Base-by-base conservation (phyloP, 1,140 invertebrate species). In the Phymastichus coffea region DNA sequence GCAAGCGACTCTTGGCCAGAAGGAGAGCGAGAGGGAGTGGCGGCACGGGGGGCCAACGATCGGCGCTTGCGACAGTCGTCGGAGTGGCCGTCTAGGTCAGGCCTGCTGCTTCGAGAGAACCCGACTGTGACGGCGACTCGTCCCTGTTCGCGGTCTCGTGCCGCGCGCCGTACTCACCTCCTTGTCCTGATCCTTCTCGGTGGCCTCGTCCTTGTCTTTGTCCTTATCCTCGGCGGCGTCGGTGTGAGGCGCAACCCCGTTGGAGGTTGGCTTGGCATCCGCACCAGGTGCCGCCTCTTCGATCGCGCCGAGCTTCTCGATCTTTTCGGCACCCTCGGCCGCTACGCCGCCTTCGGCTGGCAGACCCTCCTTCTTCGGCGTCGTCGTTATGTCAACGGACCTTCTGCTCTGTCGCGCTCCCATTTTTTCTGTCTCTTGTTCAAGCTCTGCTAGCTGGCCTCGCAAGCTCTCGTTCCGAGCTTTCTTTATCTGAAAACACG, bases 371-470 rank as follows among this genome's bases (percentile, higher is more conserved):
- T 89, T 90, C 73, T 90, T 89, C 70, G 88, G 87, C 67, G 88
- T 88, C 72, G 88, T 90, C 65, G 87, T 88, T 77, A 92, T 91
- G 72, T 92, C 89, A 71, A 91, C 88, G 66, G 89, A 91, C 80
- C 89, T 86, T 79, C 89, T 92, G 78, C 89, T 91, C 80, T 91
- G 89, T 82, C 86, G 86, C 76, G 86, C 88, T 80, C 90, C 90
- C 89, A 92, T 91, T 73, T 77, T 82, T n/a, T 59, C 66, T 61
- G 47, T 67, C 33, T 59, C 23, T 62, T 14, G 40, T 62, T 55
- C 8, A 51, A 51, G 23, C 26, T 51, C 46, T 30, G 46, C 22
- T 12, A 44, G 43, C 25, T 54, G 10, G 20, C 12, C 38, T 41
- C 23, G 25, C 4, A 12, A 10, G 22, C 48, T 58, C n/a, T n/a